Conservation (phyloP, 2,797 vertebrate species). For the Darevskia nairensis region DNA sequence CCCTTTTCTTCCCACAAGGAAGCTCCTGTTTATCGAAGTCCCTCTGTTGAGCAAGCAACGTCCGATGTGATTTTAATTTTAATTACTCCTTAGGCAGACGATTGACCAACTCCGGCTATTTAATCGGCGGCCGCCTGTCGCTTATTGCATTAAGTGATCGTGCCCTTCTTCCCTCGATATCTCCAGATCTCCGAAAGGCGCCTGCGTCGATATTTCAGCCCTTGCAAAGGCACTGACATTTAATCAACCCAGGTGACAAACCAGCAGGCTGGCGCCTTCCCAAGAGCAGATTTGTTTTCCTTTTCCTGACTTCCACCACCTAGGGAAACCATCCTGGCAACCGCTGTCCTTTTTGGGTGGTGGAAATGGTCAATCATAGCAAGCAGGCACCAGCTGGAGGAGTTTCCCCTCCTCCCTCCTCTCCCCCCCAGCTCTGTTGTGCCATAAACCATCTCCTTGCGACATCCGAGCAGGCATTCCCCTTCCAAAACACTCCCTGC, state of each 20-base stretch:
- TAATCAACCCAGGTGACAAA: background rate
- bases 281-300: background rate
- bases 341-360: background rate
- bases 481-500: background rate
- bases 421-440: background rate
- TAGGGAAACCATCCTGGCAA: background rate
- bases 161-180: background rate
- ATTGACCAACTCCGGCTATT: background rate
- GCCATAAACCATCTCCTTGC: background rate
- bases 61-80: background rate
- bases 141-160: background rate
- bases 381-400: no score
- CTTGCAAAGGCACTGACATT: background rate
- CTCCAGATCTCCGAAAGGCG: background rate
- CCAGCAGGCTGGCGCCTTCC: no score
- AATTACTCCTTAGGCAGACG: background rate
- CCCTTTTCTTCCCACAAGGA: no score
- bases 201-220: background rate
- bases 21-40: no score
- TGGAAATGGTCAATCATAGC: background rate
- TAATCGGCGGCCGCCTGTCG: no score
- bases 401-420: no score
- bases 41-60: no score
- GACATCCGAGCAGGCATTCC: constrained; percentile 3
- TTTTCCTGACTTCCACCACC: background rate